Evolutionary conservation across 2,888 invertebrate species (phyloP).

Genomic region (Parascotia fuliginaria): DNA sequence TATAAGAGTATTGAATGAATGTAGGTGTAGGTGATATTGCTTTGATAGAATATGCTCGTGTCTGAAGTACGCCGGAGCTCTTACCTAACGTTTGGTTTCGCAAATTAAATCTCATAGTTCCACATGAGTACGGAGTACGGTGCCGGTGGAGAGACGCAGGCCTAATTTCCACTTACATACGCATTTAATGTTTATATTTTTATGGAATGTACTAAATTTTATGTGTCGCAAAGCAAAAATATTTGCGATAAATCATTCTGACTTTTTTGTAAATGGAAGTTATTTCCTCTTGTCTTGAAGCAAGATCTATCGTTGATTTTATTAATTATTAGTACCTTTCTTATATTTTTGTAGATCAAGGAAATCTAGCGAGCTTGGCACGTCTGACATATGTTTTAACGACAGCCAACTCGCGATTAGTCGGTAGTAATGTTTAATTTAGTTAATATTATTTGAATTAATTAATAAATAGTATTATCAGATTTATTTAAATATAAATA

Average conservation of each 20-base stretch:
- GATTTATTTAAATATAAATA: constrained; percentile 36
- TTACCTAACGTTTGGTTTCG: constrained; percentile 35
- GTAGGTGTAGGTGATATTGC: constrained; percentile 54
- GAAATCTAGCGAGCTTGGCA: constrained; percentile 43
- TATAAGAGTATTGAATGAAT: constrained; percentile 53
- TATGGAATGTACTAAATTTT: constrained; percentile 12
- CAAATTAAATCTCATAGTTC: constrained; percentile 50
- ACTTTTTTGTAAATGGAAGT: constrained; percentile 33
- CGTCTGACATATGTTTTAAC: constrained; percentile 71
- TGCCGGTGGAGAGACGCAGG: constrained; percentile 29
- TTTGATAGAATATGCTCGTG: constrained; percentile 67
- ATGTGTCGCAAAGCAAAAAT: constrained; percentile 7
- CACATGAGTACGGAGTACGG: constrained; percentile 46
- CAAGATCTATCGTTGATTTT: constrained; percentile 28
- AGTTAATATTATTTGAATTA: constrained; percentile 35
- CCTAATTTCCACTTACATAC: constrained; percentile 34
- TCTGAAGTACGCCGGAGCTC: constrained; percentile 61
- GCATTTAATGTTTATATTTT: constrained; percentile 15
- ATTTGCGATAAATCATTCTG: constrained; percentile 17
- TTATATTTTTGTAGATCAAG: constrained; percentile 43
- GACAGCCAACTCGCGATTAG: constrained; percentile 52
- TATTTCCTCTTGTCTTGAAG: constrained; percentile 25
- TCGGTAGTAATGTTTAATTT: constrained; percentile 34
- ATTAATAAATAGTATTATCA: constrained; percentile 40
- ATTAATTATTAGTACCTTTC: constrained; percentile 34